Evolutionary conservation across 2,888 invertebrate genomes (phyloP).

Genomic region (Erebia aethiops): DNA sequence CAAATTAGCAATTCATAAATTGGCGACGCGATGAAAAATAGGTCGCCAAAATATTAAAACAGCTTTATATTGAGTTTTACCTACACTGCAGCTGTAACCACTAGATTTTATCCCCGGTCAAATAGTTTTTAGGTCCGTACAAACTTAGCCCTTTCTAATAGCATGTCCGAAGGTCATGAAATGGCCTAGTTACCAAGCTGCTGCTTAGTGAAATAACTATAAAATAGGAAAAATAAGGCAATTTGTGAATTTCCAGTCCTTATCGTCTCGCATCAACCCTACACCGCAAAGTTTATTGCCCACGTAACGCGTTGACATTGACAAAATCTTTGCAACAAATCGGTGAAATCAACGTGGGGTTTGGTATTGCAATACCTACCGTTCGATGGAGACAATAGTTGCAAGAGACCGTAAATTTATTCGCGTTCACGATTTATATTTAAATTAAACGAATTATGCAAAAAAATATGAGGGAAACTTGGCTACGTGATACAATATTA

Average conservation of each 20-base stretch:
- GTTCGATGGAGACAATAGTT: slow-evolving; percentile 31
- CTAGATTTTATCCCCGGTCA: slow-evolving; percentile 11
- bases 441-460: slow-evolving; percentile 18
- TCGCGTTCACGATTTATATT: slow-evolving; percentile 14
- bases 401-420: slow-evolving; percentile 19
- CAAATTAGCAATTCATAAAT: background rate
- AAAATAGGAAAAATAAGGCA: slow-evolving; percentile 19
- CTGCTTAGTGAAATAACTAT: slow-evolving; percentile 5
- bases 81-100: background rate
- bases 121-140: slow-evolving; percentile 7
- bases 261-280: slow-evolving; percentile 19
- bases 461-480: slow-evolving; percentile 15
- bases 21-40: background rate
- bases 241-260: slow-evolving; percentile 17
- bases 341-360: slow-evolving; percentile 39
- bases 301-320: slow-evolving; percentile 51
- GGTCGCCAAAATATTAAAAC: background rate
- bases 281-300: slow-evolving; percentile 35
- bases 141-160: slow-evolving; percentile 20
- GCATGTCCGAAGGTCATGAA: slow-evolving; percentile 16
- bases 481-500: slow-evolving; percentile 11
- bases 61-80: background rate
- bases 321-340: slow-evolving; percentile 42
- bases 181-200: slow-evolving; percentile 16
- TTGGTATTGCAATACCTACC: slow-evolving; percentile 34